Conservation (phyloP, 2,113 vertebrate genomes). For the Sturnira hondurensis region DNA sequence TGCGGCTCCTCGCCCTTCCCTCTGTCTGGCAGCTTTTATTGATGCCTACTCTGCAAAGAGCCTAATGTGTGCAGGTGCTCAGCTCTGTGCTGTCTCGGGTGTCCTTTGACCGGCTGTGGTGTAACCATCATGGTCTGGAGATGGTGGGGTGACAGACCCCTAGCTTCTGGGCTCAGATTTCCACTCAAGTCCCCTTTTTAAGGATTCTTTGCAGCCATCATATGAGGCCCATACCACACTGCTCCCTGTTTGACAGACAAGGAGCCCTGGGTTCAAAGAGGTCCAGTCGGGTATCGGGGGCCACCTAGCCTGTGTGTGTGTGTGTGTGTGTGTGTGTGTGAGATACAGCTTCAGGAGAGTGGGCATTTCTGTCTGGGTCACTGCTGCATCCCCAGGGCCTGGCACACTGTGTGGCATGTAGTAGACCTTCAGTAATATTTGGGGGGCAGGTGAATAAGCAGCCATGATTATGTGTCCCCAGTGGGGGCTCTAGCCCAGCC, state of each 20-base stretch:
- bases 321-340: not conserved
- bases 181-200: not conserved
- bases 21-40: not conserved
- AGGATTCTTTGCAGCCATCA: not conserved
- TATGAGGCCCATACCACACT: not conserved
- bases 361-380: not conserved
- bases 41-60: not conserved
- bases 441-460: not conserved
- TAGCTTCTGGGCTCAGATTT: not conserved
- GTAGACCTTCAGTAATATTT: not conserved
- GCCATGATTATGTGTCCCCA: not conserved
- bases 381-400: not conserved
- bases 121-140: not conserved
- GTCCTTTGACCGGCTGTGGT: fast-evolving
- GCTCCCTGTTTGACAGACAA: not conserved
- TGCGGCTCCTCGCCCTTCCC: not conserved
- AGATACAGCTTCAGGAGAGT: not conserved
- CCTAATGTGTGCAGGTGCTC: not conserved
- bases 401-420: not conserved
- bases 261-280: not conserved
- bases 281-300: not conserved
- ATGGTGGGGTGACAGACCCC: not conserved
- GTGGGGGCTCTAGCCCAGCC: not conserved
- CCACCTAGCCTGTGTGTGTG: not conserved
- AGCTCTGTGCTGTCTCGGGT: not conserved